phyloP scores from a whole-genome alignment of 1,140 invertebrate genomes.

The Zaprionus ornatus region DNA sequence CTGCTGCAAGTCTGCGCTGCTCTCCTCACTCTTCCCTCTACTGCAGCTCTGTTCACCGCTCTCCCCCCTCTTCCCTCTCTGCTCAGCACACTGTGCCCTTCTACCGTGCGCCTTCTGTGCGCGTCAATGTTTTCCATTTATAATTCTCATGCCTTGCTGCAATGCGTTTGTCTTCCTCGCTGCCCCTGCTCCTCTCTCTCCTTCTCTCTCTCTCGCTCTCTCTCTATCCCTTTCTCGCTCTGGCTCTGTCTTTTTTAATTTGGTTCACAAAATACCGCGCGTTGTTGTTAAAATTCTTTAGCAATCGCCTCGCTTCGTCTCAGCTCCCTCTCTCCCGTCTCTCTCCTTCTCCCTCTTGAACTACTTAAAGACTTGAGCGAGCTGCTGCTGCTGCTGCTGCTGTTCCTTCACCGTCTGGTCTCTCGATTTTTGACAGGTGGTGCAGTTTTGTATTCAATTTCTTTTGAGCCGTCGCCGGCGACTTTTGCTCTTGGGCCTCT shows the following conservation, averaged over 20 bases:
- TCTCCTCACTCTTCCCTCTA: slow-evolving; percentile 11
- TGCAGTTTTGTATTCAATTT: slow-evolving; percentile 81
- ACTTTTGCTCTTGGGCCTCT: slow-evolving; percentile 69
- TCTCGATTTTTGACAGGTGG: slow-evolving; percentile 83
- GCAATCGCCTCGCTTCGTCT: slow-evolving; percentile 55
- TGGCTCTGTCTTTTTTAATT: slow-evolving; percentile 76
- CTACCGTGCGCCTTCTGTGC: slow-evolving; percentile 9
- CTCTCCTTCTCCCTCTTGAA: slow-evolving; percentile 2
- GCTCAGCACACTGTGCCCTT: background rate
- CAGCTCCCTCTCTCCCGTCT: slow-evolving; percentile 13
- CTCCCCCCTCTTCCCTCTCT: slow-evolving; percentile 16
- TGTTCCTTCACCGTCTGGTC: slow-evolving; percentile 49
- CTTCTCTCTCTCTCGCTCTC: background rate
- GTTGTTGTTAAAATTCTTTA: slow-evolving; percentile 81
- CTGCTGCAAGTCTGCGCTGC: background rate
- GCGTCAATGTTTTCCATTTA: slow-evolving; percentile 75
- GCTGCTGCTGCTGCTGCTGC: slow-evolving; percentile 34
- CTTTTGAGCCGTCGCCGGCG: slow-evolving; percentile 60
- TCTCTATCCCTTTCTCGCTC: slow-evolving; percentile 6
- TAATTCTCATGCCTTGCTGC: slow-evolving; percentile 79
- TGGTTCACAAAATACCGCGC: slow-evolving; percentile 79
- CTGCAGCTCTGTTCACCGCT: slow-evolving; percentile 18
- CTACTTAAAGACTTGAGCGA: slow-evolving; percentile 35
- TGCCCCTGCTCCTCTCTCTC: background rate
- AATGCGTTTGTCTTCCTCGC: slow-evolving; percentile 37